Percentiles rank a stretch among this genome's conserved stretches.
These are phyloP conservation scores for Drosophila repletoides DNA, from an alignment of 1,140 invertebrate genomes.

Conservation along the genomic window DNA sequence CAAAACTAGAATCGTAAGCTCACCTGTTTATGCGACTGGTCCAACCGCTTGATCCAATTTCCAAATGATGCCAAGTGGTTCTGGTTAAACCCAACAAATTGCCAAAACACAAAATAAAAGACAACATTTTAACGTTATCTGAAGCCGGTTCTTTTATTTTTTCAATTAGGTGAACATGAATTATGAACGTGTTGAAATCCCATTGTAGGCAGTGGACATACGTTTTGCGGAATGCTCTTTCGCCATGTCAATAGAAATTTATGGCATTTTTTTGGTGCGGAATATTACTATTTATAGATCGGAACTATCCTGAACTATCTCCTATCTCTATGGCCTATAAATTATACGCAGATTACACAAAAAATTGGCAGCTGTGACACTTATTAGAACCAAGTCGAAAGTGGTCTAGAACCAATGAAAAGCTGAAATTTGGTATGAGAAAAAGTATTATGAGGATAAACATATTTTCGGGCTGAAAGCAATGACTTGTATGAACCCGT, in stretches of 20 bases:
- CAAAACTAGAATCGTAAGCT: slow-evolving; percentile 32
- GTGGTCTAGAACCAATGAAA: no score
- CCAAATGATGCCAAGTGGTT: slow-evolving; percentile 35
- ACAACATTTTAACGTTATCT: slow-evolving; percentile 28
- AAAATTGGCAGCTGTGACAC: no score
- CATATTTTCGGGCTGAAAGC: no score
- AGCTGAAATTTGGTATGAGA: no score
- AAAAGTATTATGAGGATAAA: no score
- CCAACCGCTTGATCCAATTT: slow-evolving; percentile 37
- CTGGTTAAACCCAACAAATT: slow-evolving; percentile 13
- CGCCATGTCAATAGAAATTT: neutral
- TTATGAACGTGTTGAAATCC: slow-evolving; percentile 10
- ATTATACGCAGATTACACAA: no score
- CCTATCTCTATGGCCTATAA: no score
- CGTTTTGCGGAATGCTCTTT: neutral
- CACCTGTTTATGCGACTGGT: slow-evolving; percentile 26
- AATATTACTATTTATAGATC: no score
- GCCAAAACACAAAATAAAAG: slow-evolving; percentile 10
- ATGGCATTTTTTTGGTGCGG: no score
- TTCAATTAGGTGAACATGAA: slow-evolving; percentile 13
- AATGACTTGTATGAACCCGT: no score
- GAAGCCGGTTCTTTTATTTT: slow-evolving; percentile 10
- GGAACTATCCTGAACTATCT: no score
- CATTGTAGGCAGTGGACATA: slow-evolving; percentile 16
- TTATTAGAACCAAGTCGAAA: no score